A percentile compares a stretch with the other conserved stretches of the same genome.
Conservation (phyloP, 2,113 vertebrate species). For the Heterochromis multidens region DNA sequence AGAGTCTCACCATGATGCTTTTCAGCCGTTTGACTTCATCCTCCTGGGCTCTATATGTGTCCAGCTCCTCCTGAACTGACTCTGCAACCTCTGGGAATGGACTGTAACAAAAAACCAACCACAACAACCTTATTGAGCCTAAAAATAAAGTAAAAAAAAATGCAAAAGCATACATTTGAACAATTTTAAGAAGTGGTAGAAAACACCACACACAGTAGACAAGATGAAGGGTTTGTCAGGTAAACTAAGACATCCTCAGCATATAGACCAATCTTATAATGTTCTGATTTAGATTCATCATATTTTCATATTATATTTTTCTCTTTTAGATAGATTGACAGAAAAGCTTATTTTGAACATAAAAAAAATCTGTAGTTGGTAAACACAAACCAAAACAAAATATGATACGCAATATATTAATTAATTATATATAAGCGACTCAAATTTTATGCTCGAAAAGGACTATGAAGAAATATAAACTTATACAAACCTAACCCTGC, state of each 20-base stretch:
- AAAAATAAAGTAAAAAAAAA: neutral
- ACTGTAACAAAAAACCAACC: slow-evolving; percentile 65
- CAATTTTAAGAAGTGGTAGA: too few species aligned
- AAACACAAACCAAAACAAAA: too few species aligned
- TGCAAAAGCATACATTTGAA: neutral
- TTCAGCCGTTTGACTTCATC: slow-evolving; percentile 97
- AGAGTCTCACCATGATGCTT: slow-evolving; percentile 90
- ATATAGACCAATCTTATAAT: neutral
- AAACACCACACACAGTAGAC: neutral
- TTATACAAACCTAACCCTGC: too few species aligned
- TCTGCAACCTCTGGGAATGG: slow-evolving; percentile 98
- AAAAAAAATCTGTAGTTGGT: too few species aligned
- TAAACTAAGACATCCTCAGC: neutral
- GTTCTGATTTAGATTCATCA: neutral
- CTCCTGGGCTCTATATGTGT: slow-evolving; percentile 92
- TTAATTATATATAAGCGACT: too few species aligned
- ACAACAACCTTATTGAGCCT: rapidly evolving
- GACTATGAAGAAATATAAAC: too few species aligned
- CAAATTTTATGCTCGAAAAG: too few species aligned
- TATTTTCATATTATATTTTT: too few species aligned
- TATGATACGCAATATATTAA: too few species aligned
- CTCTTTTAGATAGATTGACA: too few species aligned
- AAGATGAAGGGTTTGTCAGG: neutral
- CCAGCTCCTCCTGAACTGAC: slow-evolving; percentile 94
- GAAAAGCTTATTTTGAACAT: too few species aligned